Evolutionary conservation across 1,140 invertebrate species (phyloP).

Genomic region (Zophobas atratus): DNA sequence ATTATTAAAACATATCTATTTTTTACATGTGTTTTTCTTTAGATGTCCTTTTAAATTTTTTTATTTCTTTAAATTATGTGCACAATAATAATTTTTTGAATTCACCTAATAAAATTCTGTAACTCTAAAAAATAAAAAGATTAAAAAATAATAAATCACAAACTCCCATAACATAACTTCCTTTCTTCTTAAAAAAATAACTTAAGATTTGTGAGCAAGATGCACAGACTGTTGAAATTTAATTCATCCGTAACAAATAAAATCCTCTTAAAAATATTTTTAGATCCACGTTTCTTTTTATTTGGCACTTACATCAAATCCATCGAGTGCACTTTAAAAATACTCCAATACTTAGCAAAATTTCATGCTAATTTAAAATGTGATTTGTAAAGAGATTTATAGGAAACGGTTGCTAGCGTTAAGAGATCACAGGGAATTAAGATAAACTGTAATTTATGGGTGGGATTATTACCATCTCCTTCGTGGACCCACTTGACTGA

Average conservation of each 20-base stretch:
- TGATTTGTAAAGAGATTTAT: slow-evolving; percentile 13
- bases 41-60: too few relatives aligned
- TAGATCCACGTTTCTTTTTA: background rate
- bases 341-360: background rate
- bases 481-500: slow-evolving; percentile 96
- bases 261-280: background rate
- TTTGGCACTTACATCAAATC: background rate
- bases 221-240: too few relatives aligned
- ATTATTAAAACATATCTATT: too few relatives aligned
- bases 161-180: too few relatives aligned
- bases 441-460: background rate
- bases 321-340: slow-evolving; percentile 11
- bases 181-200: too few relatives aligned
- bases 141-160: too few relatives aligned
- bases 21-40: too few relatives aligned
- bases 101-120: too few relatives aligned
- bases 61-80: too few relatives aligned
- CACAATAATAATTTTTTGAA: too few relatives aligned
- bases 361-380: slow-evolving; percentile 30
- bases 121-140: too few relatives aligned
- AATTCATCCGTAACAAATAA: background rate
- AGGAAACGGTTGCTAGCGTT: background rate
- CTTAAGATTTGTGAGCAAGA: too few relatives aligned
- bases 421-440: slow-evolving; percentile 1
- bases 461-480: slow-evolving; percentile 75